A percentile compares a stretch with the other conserved stretches of the same genome.
Conservation (phyloP, 1,140 invertebrate genomes). For the Euwallacea similis region DNA sequence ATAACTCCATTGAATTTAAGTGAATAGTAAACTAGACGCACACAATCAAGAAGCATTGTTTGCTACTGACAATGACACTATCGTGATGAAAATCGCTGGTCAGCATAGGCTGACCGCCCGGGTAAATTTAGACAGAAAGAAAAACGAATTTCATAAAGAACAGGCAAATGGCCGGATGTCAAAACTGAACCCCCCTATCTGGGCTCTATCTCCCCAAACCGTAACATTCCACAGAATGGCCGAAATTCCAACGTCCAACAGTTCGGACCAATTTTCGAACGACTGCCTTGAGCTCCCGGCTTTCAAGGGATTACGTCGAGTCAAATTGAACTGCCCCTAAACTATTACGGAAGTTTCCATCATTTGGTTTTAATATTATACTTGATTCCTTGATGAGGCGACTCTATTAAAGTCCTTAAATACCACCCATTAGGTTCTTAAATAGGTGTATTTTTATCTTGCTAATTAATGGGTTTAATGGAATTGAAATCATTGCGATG, state of each 20-base stretch:
- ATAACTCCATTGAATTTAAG: no score
- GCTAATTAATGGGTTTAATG: no score
- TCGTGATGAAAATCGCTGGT: background rate
- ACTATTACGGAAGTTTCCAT: background rate
- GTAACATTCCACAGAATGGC: background rate
- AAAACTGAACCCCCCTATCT: background rate
- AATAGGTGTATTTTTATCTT: no score
- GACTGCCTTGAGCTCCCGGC: background rate
- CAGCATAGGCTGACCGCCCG: background rate
- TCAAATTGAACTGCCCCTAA: background rate
- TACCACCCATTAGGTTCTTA: no score
- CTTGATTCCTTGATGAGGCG: no score
- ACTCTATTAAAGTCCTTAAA: no score
- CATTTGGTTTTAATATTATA: no score
- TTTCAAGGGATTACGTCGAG: constrained; percentile 2
- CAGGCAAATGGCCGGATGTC: background rate
- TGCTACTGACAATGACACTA: background rate
- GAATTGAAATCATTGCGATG: no score
- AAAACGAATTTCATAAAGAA: background rate
- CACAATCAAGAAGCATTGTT: background rate
- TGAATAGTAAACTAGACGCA: no score
- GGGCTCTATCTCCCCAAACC: background rate
- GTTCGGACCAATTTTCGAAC: background rate
- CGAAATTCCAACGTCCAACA: background rate
- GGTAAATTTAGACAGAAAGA: background rate